These are phyloP conservation scores for Mormyrops boulengeri DNA, from an alignment of 2,797 vertebrate species.

Conservation along the genomic window DNA sequence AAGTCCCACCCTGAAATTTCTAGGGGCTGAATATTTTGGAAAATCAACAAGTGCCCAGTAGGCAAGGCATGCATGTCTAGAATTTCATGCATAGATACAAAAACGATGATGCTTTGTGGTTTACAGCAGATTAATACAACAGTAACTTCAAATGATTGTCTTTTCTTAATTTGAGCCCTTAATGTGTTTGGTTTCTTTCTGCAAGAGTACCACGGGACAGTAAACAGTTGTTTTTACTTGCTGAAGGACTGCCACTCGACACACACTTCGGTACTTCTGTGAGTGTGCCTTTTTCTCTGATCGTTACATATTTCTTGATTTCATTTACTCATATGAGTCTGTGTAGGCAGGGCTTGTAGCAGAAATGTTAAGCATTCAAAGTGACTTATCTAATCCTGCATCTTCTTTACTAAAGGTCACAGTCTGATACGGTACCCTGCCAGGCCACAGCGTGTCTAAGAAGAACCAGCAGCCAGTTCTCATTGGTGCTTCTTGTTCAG, in stretches of 20 bases:
- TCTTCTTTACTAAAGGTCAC: slow-evolving; percentile 25
- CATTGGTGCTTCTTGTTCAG: not conserved
- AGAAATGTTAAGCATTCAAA: slow-evolving; percentile 23
- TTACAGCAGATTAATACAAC: not conserved
- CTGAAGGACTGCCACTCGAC: not conserved
- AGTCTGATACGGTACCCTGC: not conserved
- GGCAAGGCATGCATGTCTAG: not conserved
- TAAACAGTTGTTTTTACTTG: not conserved
- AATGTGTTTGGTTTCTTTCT: not conserved
- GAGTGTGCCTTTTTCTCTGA: not conserved
- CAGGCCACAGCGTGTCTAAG: not conserved
- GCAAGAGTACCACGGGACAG: not conserved
- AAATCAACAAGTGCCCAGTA: not conserved
- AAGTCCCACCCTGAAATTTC: not conserved
- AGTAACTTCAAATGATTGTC: not conserved
- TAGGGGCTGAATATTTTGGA: not conserved
- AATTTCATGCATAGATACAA: not conserved
- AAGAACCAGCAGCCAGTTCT: not conserved
- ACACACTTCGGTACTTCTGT: not conserved
- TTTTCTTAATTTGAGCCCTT: not conserved
- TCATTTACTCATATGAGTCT: slow-evolving; percentile 23
- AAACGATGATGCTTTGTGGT: not conserved
- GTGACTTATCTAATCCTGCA: slow-evolving; percentile 10
- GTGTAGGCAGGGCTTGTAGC: slow-evolving; percentile 22
- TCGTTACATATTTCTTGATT: not conserved